Base-by-base conservation (phyloP, 2,888 invertebrate genomes). In the Sicus ferrugineus region DNA sequence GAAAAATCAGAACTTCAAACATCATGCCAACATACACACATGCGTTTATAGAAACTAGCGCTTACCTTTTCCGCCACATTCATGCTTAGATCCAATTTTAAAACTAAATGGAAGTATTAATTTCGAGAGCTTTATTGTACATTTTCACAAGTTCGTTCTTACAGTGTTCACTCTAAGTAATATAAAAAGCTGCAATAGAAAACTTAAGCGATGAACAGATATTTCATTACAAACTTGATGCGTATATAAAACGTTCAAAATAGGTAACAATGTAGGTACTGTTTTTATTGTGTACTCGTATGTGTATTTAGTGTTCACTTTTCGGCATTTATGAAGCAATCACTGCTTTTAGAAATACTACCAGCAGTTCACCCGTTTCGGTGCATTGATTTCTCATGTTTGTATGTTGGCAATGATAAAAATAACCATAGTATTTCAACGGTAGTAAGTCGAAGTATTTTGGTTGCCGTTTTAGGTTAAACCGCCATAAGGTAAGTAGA, bases 11-110 rank as follows among this genome's bases (percentile, higher is more conserved):
- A 42, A 34, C 34, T n/a, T 14, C 14, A 42, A 21, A 63, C 61
- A 70, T 59, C 68, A 68, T 68, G 65, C 68, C 68, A 70, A 71
- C 71, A 69, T 42, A 42, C 42, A 46, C 66, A 66, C 67, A 70
- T 71, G 66, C 71, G 31, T 34, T 14, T 50, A 50, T 14, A 23
- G 30, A 23, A 50, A n/a, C 19, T 34, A n/a, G 9, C 9, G 30
- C 68, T 68, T 68, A 68, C 68, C 68, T 68, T 28, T 34, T 58
- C 19, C 19, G 23, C 38, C 16, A 56, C 14, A 23, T 4, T 9
- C 42, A n/a, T 16, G n/a, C 42, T 42, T 42, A 42, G n/a, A 42
- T 38, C 34, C 42, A n/a, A 21, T 34, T 61, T 56, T 56, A 14
- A 42, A 34, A 61, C 14, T 64, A 65, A 65, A 65, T 65, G 34